phyloP scores from a whole-genome alignment of 2,113 vertebrate species.

The Pseudorhombus dupliciocellatus region DNA sequence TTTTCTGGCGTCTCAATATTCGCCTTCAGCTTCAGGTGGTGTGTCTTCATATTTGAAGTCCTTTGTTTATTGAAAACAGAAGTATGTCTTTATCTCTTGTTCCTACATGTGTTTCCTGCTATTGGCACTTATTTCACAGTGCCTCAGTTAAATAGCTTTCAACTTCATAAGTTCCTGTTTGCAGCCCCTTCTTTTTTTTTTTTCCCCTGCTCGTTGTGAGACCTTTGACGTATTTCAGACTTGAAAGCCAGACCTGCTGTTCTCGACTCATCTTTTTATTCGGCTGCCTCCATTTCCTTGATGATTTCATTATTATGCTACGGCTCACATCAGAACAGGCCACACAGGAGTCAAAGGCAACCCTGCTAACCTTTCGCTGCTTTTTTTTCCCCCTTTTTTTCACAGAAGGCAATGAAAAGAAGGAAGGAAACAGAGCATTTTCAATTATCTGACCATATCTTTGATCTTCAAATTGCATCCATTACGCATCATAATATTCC shows the following conservation, averaged over 20 bases:
- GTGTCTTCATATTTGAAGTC: slow-evolving; percentile 15
- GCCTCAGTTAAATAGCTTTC: slow-evolving; percentile 16
- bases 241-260: slow-evolving; percentile 50
- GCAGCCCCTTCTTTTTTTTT: slow-evolving; percentile 9
- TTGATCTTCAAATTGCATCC: slow-evolving; percentile 69
- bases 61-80: background rate
- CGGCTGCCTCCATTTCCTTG: slow-evolving; percentile 22
- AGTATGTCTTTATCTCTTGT: background rate
- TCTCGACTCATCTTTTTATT: slow-evolving; percentile 55
- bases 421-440: slow-evolving; percentile 41
- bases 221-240: slow-evolving; percentile 46
- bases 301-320: slow-evolving; percentile 1
- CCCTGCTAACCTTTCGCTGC: background rate
- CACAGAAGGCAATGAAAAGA: slow-evolving; percentile 22
- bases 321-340: slow-evolving; percentile 42
- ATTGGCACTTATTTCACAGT: background rate
- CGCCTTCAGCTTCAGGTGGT: background rate
- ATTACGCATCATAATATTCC: slow-evolving; percentile 54
- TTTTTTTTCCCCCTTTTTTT: background rate
- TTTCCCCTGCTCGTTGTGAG: background rate
- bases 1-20: slow-evolving; percentile 1
- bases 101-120: background rate
- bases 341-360: slow-evolving; percentile 7
- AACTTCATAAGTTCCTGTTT: slow-evolving; percentile 35
- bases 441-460: slow-evolving; percentile 46